Evolutionary conservation across 2,888 invertebrate species (phyloP).

Genomic region (Eristalis pertinax): DNA sequence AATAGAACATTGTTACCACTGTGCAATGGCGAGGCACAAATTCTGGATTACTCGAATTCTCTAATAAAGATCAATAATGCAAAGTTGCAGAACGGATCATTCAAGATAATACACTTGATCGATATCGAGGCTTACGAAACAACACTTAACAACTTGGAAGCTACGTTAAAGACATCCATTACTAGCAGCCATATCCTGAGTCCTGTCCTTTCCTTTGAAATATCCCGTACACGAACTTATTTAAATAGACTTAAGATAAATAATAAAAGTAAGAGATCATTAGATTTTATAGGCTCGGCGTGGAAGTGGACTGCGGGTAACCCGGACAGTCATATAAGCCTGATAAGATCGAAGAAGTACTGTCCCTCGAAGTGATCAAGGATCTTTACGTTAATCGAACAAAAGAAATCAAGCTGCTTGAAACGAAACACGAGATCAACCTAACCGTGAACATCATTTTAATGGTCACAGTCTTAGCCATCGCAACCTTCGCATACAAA

Average conservation of each 20-base stretch:
- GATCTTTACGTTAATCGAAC: no score
- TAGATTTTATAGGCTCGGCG: slow-evolving; percentile 44
- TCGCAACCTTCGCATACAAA: slow-evolving; percentile 17
- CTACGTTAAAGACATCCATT: slow-evolving; percentile 18
- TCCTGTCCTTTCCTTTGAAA: slow-evolving; percentile 34
- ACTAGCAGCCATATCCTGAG: slow-evolving; percentile 25
- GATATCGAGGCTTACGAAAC: slow-evolving; percentile 31
- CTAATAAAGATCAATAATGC: slow-evolving; percentile 36
- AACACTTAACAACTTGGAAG: slow-evolving; percentile 26
- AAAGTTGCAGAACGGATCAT: slow-evolving; percentile 41
- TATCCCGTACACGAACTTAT: slow-evolving; percentile 14
- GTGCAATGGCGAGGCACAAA: slow-evolving; percentile 30
- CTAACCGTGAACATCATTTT: slow-evolving; percentile 17
- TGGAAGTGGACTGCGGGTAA: slow-evolving; percentile 63
- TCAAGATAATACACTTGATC: slow-evolving; percentile 50
- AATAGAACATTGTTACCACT: slow-evolving; percentile 17
- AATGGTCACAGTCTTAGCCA: slow-evolving; percentile 5
- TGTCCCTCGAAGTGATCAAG: no score
- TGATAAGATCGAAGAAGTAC: no score
- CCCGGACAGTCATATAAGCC: slow-evolving; percentile 24
- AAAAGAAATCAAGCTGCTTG: no score
- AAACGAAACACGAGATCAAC: background rate
- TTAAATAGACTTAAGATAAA: slow-evolving; percentile 9
- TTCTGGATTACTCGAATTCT: slow-evolving; percentile 56
- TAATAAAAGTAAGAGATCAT: slow-evolving; percentile 30